Conservation (phyloP, 1,140 invertebrate genomes). For the Drosophila hydei region DNA sequence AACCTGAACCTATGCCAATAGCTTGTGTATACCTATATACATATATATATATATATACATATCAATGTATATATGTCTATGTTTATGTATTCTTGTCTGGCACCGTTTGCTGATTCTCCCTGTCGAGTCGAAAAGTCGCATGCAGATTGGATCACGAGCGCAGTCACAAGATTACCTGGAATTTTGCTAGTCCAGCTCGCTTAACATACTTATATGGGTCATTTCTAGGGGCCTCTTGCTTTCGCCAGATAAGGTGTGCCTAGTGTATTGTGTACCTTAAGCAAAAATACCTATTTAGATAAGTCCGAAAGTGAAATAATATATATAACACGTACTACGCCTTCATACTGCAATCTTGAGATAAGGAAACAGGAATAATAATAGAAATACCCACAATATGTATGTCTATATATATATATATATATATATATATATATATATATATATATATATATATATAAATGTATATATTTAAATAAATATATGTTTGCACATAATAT, state of each 20-base stretch:
- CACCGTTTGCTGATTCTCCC: neutral
- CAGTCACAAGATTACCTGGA: slow-evolving; percentile 1
- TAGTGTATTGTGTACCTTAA: too few relatives aligned
- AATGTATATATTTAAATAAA: too few relatives aligned
- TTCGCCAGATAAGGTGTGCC: slow-evolving; percentile 29
- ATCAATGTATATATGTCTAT: neutral
- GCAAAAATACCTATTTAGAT: slow-evolving; percentile 16
- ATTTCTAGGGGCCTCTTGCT: slow-evolving; percentile 10
- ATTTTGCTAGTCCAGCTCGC: neutral
- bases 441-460: neutral
- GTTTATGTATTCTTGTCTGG: neutral
- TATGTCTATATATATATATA: neutral
- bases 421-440: too few relatives aligned
- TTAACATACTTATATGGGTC: slow-evolving; percentile 31
- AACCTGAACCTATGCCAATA: slow-evolving; percentile 67
- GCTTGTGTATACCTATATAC: neutral
- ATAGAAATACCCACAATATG: neutral
- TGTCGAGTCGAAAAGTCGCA: neutral
- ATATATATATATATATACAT: neutral
- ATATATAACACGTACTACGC: neutral
- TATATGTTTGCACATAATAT: too few relatives aligned
- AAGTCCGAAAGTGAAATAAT: slow-evolving; percentile 50
- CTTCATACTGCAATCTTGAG: neutral
- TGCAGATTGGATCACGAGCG: neutral
- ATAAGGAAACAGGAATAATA: neutral